These are phyloP conservation scores for Teinopalpus imperialis DNA, from an alignment of 2,888 invertebrate genomes.

Conservation along the genomic window DNA sequence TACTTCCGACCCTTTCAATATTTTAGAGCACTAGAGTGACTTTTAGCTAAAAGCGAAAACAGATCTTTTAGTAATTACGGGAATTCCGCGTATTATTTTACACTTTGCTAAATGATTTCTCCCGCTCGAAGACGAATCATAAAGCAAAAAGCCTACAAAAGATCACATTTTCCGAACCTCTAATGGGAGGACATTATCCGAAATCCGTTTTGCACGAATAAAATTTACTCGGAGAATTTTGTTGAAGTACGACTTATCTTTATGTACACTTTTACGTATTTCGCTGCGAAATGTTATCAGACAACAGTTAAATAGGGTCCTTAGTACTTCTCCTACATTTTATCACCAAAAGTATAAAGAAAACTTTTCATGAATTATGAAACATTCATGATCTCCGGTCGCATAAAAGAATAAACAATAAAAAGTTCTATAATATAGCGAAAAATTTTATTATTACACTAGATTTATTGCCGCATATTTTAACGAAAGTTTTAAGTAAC, in stretches of 20 bases:
- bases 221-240: conserved; percentile 63
- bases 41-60: conserved; percentile 2
- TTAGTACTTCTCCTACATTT: conserved; percentile 50
- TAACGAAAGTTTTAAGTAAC: conserved; percentile 46
- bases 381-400: conserved; percentile 41
- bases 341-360: conserved; percentile 56
- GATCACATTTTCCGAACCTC: conserved; percentile 58
- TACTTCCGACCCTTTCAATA: not conserved
- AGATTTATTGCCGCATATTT: conserved; percentile 53
- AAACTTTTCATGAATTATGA: conserved; percentile 61
- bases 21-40: not conserved
- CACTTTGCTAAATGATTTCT: conserved; percentile 18
- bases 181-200: conserved; percentile 68
- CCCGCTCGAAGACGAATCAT: conserved; percentile 12
- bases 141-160: conserved; percentile 44
- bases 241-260: conserved; percentile 62
- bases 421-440: conserved; percentile 48
- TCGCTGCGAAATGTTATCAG: conserved; percentile 63
- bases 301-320: conserved; percentile 53
- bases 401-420: conserved; percentile 51
- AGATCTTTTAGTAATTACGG: conserved; percentile 12
- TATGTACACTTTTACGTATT: conserved; percentile 70
- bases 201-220: conserved; percentile 65
- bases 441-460: conserved; percentile 43
- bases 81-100: conserved; percentile 19